Conservation (phyloP, 2,888 invertebrate genomes). For the Megastigmus dorsalis region DNA sequence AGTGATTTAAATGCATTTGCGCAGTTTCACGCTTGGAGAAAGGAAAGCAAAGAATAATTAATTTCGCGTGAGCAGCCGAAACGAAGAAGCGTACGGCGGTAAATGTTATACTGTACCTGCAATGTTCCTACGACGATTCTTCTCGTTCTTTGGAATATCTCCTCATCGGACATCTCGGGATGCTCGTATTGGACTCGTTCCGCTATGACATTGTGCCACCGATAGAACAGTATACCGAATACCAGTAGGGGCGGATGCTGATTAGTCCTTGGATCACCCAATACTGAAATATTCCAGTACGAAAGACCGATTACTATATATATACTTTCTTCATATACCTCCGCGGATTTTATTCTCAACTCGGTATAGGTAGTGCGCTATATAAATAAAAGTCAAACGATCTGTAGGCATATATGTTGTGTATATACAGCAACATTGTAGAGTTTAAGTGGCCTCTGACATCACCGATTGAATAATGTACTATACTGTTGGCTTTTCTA, state of each 20-base stretch:
- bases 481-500: conserved; percentile 20
- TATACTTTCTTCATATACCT: too few species aligned
- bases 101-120: conserved; percentile 79
- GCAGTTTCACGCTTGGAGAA: too few species aligned
- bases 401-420: too few species aligned
- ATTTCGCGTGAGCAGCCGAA: background rate
- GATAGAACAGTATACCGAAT: conserved; percentile 93
- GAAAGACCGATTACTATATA: too few species aligned
- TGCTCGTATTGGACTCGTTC: conserved; percentile 84
- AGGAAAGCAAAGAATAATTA: too few species aligned
- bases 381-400: too few species aligned
- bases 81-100: background rate
- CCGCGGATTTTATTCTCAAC: too few species aligned
- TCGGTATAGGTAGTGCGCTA: too few species aligned
- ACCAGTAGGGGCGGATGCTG: conserved; percentile 97
- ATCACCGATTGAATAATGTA: conserved; percentile 10
- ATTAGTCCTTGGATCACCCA: conserved; percentile 97
- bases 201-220: conserved; percentile 97
- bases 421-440: too few species aligned
- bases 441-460: conserved; percentile 10
- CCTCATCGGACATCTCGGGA: conserved; percentile 94
- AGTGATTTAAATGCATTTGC: too few species aligned
- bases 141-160: conserved; percentile 92
- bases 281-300: conserved; percentile 85
- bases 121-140: conserved; percentile 93